These are phyloP conservation scores for Cacoxenus indagator DNA, from an alignment of 2,888 invertebrate genomes.

Conservation along the genomic window DNA sequence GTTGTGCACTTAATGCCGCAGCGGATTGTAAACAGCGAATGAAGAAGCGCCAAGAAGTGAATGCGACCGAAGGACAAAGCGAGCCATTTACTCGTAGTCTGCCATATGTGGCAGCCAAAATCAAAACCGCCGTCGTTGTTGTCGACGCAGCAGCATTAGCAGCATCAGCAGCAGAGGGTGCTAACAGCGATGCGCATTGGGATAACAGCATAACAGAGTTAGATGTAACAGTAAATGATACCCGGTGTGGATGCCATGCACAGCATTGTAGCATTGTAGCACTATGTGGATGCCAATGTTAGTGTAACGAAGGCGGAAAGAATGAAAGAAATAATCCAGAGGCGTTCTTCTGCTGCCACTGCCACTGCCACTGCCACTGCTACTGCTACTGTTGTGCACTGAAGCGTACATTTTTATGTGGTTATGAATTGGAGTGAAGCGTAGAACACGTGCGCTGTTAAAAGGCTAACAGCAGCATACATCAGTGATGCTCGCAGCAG, in stretches of 20 bases:
- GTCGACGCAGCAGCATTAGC: conserved; percentile 43
- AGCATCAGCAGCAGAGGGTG: conserved; percentile 28
- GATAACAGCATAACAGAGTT: conserved; percentile 18
- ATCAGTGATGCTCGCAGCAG: conserved; percentile 15
- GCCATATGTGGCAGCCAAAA: conserved; percentile 18
- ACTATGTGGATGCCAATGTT: background rate
- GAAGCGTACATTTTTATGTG: conserved; percentile 14
- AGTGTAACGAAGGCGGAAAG: too few relatives aligned
- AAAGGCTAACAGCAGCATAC: conserved; percentile 25
- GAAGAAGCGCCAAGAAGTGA: conserved; percentile 61
- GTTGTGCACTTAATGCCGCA: conserved; percentile 38
- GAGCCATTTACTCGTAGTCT: too few relatives aligned
- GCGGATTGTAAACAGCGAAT: conserved; percentile 65
- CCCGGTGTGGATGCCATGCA: background rate
- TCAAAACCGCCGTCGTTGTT: conserved; percentile 27
- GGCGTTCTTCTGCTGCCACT: too few relatives aligned
- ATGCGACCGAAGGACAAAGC: conserved; percentile 61
- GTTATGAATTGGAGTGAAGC: conserved; percentile 13
- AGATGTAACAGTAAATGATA: background rate
- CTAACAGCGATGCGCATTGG: conserved; percentile 15
- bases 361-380: too few relatives aligned
- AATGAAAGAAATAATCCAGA: too few relatives aligned
- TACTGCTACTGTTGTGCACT: background rate
- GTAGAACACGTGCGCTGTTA: conserved; percentile 22
- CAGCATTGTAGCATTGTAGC: background rate